These are phyloP conservation scores for Rhinoderma darwinii DNA, from an alignment of 2,113 vertebrate genomes.

Conservation along the genomic window DNA sequence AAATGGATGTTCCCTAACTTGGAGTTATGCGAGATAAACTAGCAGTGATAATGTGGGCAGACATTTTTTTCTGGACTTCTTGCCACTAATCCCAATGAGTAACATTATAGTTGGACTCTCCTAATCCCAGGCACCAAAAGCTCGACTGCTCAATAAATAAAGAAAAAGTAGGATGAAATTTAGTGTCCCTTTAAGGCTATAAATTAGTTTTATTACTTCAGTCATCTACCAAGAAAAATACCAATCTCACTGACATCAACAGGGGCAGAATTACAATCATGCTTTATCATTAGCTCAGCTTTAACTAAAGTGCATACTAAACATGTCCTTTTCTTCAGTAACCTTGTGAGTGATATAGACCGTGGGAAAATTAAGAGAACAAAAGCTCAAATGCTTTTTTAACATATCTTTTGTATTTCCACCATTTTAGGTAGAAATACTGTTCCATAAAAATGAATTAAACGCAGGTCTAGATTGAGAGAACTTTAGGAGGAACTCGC, in stretches of 20 bases:
- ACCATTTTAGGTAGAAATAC: neutral
- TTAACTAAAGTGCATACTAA: neutral
- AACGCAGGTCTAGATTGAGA: neutral
- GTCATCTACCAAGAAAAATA: neutral
- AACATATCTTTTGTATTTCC: neutral
- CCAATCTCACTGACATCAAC: neutral
- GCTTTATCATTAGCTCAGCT: neutral
- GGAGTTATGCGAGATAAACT: too few relatives aligned
- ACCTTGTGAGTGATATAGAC: neutral
- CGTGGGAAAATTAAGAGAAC: conserved; percentile 27
- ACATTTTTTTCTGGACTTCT: too few relatives aligned
- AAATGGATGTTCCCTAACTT: too few relatives aligned
- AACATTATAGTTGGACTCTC: too few relatives aligned
- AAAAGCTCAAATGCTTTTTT: neutral
- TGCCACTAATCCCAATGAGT: too few relatives aligned
- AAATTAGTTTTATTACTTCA: neutral
- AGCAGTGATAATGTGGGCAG: too few relatives aligned
- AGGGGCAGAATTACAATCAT: neutral
- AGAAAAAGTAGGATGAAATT: neutral
- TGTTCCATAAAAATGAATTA: neutral
- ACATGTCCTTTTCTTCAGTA: neutral
- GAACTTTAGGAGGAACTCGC: neutral
- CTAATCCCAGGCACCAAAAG: neutral
- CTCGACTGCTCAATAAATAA: neutral
- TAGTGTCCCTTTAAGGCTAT: too few relatives aligned